Conservation (phyloP, 1,140 invertebrate species). For the Tenebrio molitor region DNA sequence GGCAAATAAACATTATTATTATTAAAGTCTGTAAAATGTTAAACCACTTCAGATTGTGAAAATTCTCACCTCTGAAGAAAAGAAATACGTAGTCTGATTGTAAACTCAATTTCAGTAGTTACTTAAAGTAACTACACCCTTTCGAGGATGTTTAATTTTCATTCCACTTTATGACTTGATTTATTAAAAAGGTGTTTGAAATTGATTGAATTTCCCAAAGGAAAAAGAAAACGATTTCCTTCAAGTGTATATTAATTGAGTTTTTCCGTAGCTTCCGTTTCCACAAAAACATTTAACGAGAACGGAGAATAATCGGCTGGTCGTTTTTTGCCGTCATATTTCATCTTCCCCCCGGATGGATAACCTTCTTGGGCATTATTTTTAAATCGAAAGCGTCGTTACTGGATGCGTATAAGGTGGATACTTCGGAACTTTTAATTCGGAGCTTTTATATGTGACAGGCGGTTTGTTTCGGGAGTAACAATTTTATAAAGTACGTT, state of each 20-base stretch:
- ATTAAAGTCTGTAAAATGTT: no score
- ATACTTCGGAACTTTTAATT: constrained; percentile 17
- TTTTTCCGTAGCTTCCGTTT: constrained; percentile 33
- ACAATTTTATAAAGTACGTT: constrained; percentile 11
- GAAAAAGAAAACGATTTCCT: constrained; percentile 38
- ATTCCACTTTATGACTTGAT: constrained; percentile 35
- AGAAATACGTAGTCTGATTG: no score
- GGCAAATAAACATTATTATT: no score
- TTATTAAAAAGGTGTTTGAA: constrained; percentile 41
- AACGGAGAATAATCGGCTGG: constrained; percentile 27
- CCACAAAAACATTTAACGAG: constrained; percentile 37
- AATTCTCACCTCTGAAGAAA: no score
- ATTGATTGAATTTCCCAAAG: constrained; percentile 33
- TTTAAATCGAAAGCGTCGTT: constrained; percentile 13
- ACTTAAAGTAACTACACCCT: background rate
- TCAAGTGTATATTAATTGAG: constrained; percentile 38
- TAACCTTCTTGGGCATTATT: constrained; percentile 22
- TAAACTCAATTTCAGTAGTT: no score
- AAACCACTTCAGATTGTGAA: no score
- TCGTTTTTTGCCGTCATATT: constrained; percentile 30
- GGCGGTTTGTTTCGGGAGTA: constrained; percentile 3
- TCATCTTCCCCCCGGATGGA: background rate
- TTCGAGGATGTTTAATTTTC: constrained; percentile 1
- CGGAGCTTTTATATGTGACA: background rate
- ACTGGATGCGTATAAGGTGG: background rate